Percentiles rank a stretch among this genome's conserved stretches.
Evolutionary conservation across 53 echinoderm and acorn worm species (phyloP).

Genomic region (Antedon mediterranea): DNA sequence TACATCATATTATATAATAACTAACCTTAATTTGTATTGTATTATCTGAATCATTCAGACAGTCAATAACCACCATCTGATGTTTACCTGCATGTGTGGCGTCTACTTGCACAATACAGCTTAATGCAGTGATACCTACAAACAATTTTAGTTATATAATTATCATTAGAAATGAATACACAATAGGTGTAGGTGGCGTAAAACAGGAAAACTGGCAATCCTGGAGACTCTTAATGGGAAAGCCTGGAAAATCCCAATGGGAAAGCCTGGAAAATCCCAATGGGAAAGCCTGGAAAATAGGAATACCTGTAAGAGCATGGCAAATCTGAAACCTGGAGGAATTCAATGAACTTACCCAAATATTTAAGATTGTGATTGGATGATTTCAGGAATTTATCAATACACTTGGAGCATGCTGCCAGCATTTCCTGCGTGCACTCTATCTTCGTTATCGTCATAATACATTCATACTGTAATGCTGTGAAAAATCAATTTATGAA

Average conservation of each 20-base stretch:
- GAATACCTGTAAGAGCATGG: no score
- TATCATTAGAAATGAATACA: no score
- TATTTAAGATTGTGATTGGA: slow-evolving; percentile 72
- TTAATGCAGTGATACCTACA: slow-evolving; percentile 69
- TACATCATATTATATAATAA: no score
- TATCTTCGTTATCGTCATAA: slow-evolving; percentile 62
- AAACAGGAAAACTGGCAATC: no score
- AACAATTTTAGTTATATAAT: background rate
- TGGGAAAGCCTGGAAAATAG: no score
- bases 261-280: no score
- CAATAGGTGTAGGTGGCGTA: no score
- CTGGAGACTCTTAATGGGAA: no score
- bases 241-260: no score
- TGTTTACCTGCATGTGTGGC: slow-evolving; percentile 56
- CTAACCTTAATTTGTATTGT: slow-evolving; percentile 71
- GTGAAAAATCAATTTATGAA: background rate
- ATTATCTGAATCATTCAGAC: slow-evolving; percentile 67
- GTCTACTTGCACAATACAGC: slow-evolving; percentile 51
- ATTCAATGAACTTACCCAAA: slow-evolving; percentile 42
- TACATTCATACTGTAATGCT: slow-evolving; percentile 89
- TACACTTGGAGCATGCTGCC: slow-evolving; percentile 43
- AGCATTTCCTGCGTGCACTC: slow-evolving; percentile 35
- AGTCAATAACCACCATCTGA: slow-evolving; percentile 74
- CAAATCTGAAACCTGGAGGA: no score
- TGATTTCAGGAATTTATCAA: slow-evolving; percentile 61